Base-by-base conservation (phyloP, 1,140 invertebrate genomes). In the Halictus rubicundus region DNA sequence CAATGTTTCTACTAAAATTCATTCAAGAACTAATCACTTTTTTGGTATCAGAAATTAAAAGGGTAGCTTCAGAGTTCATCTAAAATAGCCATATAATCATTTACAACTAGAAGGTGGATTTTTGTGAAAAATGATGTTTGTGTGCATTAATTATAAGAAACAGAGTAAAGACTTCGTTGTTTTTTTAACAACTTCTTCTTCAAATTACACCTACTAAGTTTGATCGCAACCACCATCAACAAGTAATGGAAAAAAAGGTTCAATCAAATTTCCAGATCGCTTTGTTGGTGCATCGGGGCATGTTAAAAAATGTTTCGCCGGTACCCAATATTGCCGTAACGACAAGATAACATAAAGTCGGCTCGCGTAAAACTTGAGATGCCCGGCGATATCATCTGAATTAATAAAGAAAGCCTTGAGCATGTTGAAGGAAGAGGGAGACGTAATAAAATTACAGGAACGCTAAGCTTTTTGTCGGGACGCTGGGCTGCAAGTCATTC, bases 241-340 rank as follows among this genome's bases (percentile, higher is more conserved):
- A 19, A 42, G 72, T 60, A 54, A 23, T 74, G 6, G 52, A 25
- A 37, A 68, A 73, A 49, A 14, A 7, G 37, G 39, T 64, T 60
- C 25, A 68, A 1, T 32, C 39, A 0, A 23, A 59, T 39, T 54
- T 16, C 12, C 7, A 49, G 19, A 23, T 27, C 10, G 19, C 16
- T 21, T 86, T 88, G 61, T 83, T 83, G 54, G 68, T 16, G 5
- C 16, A 19, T 25, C n/a, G n/a, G n/a, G 6, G 49, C 12, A 37
- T 21, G 4, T 46, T 46, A 32, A 14, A 23, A 73, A 19, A 71
- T 32, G 21, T 49, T 57, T n/a, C 46, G 59, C 49, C 19, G 27
- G 54, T 82, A 52, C 90, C 90, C 86, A 88, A 19, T 82, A 82
- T 80, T 78, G 84, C 66, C 85, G 83, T 85, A 84, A 91, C 87